These are phyloP conservation scores for Chloroceryle inda DNA, from an alignment of 2,797 vertebrate species.

Conservation along the genomic window DNA sequence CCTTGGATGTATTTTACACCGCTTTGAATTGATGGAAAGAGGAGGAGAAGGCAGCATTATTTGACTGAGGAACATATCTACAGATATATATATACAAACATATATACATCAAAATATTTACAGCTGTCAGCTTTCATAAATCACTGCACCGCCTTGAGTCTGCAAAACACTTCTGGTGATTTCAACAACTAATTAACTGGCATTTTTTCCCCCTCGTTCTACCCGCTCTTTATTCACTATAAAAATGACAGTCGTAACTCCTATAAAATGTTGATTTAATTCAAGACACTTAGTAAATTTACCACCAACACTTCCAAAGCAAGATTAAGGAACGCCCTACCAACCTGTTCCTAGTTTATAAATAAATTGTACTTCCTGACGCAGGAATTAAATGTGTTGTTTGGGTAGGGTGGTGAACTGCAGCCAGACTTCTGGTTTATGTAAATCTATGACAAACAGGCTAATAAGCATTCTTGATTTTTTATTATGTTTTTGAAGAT, in stretches of 20 bases:
- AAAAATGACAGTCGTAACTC: slow-evolving; percentile 79
- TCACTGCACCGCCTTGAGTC: background rate
- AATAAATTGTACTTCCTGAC: slow-evolving; percentile 63
- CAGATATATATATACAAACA: background rate
- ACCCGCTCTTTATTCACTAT: background rate
- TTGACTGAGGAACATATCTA: background rate
- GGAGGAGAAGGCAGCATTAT: background rate
- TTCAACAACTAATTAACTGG: background rate
- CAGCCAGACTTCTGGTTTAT: background rate
- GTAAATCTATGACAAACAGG: background rate
- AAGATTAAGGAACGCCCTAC: slow-evolving; percentile 80
- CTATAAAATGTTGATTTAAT: slow-evolving; percentile 80
- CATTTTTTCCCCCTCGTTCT: background rate
- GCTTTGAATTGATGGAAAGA: background rate
- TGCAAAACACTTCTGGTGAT: background rate
- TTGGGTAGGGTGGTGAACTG: background rate
- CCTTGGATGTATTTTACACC: background rate
- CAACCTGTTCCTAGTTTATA: slow-evolving; percentile 81
- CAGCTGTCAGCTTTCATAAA: background rate
- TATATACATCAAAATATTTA: slow-evolving; percentile 40
- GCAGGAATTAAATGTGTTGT: background rate
- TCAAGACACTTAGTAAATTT: slow-evolving; percentile 83
- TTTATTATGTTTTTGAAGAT: background rate
- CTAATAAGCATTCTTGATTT: background rate
- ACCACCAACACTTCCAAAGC: slow-evolving; percentile 83